Evolutionary conservation across 2,888 invertebrate species (phyloP).

Genomic region (Anarsia innoxiella): DNA sequence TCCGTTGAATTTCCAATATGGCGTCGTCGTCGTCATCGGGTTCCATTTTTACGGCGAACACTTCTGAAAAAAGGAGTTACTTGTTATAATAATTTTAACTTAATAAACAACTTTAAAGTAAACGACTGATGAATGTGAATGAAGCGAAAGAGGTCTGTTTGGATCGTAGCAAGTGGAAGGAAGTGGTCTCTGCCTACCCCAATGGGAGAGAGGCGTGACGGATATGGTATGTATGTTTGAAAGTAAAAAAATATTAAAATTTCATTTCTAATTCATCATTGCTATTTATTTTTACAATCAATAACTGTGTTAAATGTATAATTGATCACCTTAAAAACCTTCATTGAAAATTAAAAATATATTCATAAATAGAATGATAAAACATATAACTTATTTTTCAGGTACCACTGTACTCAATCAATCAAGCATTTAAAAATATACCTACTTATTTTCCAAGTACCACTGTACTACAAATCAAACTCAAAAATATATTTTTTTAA

Average conservation of each 20-base stretch:
- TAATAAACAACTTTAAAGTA: neutral
- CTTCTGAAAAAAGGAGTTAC: neutral
- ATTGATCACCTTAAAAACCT: too few relatives aligned
- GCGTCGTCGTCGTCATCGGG: neutral
- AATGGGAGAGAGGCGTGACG: too few relatives aligned
- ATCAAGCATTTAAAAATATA: neutral
- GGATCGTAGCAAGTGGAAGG: too few relatives aligned
- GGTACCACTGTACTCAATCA: neutral
- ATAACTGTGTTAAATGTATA: too few relatives aligned
- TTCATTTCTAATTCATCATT: too few relatives aligned
- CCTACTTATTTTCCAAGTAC: neutral
- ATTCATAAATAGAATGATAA: neutral
- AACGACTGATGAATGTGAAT: neutral
- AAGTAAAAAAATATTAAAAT: neutral
- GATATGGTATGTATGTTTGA: neutral
- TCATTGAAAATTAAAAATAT: too few relatives aligned
- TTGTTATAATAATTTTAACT: neutral
- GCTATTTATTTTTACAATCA: too few relatives aligned
- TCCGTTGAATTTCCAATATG: neutral
- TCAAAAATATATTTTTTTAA: too few relatives aligned
- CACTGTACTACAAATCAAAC: neutral
- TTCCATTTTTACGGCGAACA: constrained; percentile 4
- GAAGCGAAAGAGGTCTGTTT: too few relatives aligned
- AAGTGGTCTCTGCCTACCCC: too few relatives aligned
- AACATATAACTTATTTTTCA: neutral